A percentile compares a stretch with the other conserved stretches of the same genome.
phyloP scores from a whole-genome alignment of 2,797 vertebrate species.

The Urophycis tenuis region DNA sequence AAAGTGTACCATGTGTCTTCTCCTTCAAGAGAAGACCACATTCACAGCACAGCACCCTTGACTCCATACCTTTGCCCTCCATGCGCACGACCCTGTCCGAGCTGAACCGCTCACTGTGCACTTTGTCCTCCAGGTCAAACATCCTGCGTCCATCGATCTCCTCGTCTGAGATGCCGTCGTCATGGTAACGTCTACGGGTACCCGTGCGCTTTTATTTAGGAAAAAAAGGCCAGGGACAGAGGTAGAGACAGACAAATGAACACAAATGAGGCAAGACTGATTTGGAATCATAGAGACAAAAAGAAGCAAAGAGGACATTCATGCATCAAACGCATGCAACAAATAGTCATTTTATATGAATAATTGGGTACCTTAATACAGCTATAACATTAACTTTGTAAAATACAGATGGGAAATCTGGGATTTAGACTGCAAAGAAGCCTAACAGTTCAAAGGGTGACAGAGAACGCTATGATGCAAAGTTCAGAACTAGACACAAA shows the following conservation, averaged over 20 bases:
- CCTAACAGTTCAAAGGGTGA: not conserved
- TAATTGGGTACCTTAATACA: not conserved
- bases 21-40: no score
- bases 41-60: not conserved
- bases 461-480: not conserved
- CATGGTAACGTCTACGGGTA: constrained; percentile 88
- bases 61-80: constrained; percentile 84
- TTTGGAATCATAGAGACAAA: not conserved
- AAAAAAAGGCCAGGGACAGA: not conserved
- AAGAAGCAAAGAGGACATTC: not conserved
- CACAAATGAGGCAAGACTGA: not conserved
- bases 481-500: not conserved
- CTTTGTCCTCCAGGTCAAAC: constrained; percentile 93
- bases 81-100: constrained; percentile 84
- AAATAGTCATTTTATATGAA: not conserved
- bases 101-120: constrained; percentile 81
- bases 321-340: not conserved
- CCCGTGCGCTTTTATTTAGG: constrained; percentile 78
- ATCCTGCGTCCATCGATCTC: constrained; percentile 95
- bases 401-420: not conserved
- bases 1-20: not conserved
- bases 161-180: constrained; percentile 94
- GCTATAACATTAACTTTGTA: not conserved
- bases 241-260: constrained; percentile 1
- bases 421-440: no score